Evolutionary conservation across 2,797 vertebrate species (phyloP), one percentile per base, ranked within the genome.

Genomic region (Danionella dracula): DNA sequence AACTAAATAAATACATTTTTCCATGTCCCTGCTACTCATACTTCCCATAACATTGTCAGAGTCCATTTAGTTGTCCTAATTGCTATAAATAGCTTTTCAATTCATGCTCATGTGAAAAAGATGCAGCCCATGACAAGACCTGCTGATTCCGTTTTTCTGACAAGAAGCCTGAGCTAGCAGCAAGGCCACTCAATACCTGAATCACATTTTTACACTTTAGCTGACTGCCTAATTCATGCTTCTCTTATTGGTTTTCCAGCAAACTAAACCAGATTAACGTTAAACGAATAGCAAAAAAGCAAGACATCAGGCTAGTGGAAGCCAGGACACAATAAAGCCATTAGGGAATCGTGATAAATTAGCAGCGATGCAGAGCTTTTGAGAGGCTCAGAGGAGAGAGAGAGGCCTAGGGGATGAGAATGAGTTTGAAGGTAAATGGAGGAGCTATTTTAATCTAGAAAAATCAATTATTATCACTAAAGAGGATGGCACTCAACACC

Each of bases 311-410:
- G 73, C 62, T 46, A 82, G 73, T 81, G 81, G 59, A 77, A 67
- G 68, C 74, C 80, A 73, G 67, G 60, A 80, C 45, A 21, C 29
- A 29, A 76, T 72, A 58, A 68, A 81, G 77, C 84, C 85, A 87
- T 86, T 87, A 87, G 75, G 64, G 71, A 78, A 84, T 66, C 84
- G 85, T 82, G 78, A 89, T 89, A 86, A 84, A 89, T 84, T 79
- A 85, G 83, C 70, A 80, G 72, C 74, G 74, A 70, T 76, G 12
- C 67, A 64, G 71, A 46, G 66, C n/a, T n/a, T n/a, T n/a, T n/a
- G n/a, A n/a, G n/a, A n/a, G n/a, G n/a, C n/a, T n/a, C 19, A 49
- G 21, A 38, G 10, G 11, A 46, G 41, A 50, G 40, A 40, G 20
- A 29, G 21, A 59, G 68, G 72, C 75, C 57, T 49, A 65, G 32